A percentile compares a stretch with the other conserved stretches of the same genome.
phyloP scores from a whole-genome alignment of 2,888 invertebrate genomes.

The Dusona sp. region DNA sequence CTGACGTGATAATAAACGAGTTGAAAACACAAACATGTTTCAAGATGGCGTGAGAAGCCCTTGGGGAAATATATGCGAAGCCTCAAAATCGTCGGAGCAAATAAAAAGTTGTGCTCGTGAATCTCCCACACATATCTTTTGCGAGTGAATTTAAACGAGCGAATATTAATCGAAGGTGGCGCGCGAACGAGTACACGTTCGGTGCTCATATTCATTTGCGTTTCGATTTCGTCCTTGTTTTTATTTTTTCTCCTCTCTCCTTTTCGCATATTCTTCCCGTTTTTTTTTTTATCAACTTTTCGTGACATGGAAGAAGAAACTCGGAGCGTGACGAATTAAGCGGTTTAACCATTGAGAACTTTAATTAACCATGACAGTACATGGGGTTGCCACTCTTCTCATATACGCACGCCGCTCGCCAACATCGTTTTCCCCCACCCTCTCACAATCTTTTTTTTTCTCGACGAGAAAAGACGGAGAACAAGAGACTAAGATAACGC shows the following conservation, averaged over 20 bases:
- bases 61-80: slow-evolving; percentile 31
- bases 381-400: slow-evolving; percentile 32
- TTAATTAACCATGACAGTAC: slow-evolving; percentile 65
- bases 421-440: background rate
- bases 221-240: slow-evolving; percentile 18
- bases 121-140: slow-evolving; percentile 30
- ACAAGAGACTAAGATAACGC: slow-evolving; percentile 1
- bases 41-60: slow-evolving; percentile 41
- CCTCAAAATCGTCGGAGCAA: slow-evolving; percentile 57
- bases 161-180: slow-evolving; percentile 66
- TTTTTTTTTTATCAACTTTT: slow-evolving; percentile 8
- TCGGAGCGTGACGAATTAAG: slow-evolving; percentile 66
- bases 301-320: slow-evolving; percentile 59
- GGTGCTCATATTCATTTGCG: slow-evolving; percentile 33
- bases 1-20: slow-evolving; percentile 3
- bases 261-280: background rate
- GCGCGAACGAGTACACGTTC: slow-evolving; percentile 56
- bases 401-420: slow-evolving; percentile 4
- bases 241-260: background rate
- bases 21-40: background rate
- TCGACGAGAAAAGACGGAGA: background rate
- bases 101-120: slow-evolving; percentile 14
- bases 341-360: slow-evolving; percentile 62
- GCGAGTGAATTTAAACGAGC: slow-evolving; percentile 53
- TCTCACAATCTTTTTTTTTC: too few relatives aligned